Percentiles rank a stretch among this genome's conserved stretches.
Conservation (phyloP, 2,113 vertebrate genomes). For the Grantiella picta region DNA sequence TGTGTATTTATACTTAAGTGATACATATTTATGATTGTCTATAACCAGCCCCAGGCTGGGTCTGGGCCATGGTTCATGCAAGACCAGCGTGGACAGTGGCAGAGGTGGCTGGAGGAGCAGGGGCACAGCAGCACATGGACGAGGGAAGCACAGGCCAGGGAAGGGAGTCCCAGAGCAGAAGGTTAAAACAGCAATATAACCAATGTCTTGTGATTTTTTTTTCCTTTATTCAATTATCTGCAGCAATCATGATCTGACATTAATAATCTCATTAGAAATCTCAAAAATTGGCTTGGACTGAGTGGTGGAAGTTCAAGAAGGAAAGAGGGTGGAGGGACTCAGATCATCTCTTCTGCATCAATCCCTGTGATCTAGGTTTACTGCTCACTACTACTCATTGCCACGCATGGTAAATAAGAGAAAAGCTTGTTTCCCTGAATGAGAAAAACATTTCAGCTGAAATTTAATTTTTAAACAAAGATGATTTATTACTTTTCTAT, state of each 20-base stretch:
- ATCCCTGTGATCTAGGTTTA: not conserved
- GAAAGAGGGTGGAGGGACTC: not conserved
- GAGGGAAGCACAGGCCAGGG: not conserved
- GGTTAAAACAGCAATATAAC: not conserved
- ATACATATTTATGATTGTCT: not conserved
- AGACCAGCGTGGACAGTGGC: fast-evolving
- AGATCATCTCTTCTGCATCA: not conserved
- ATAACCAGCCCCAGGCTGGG: not conserved
- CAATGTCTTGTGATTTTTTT: not conserved
- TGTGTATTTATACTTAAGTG: not conserved
- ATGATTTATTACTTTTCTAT: not conserved
- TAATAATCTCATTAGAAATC: not conserved
- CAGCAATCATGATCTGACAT: not conserved
- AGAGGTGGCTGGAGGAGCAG: not conserved
- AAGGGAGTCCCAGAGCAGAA: not conserved
- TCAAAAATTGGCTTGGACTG: not conserved
- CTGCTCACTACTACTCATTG: not conserved
- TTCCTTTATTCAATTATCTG: not conserved
- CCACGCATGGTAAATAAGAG: not conserved
- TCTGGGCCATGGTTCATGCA: not conserved
- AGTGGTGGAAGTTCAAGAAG: not conserved
- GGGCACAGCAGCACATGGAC: not conserved
- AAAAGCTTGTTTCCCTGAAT: not conserved
- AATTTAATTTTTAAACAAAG: not conserved
- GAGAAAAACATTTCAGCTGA: not conserved